A percentile compares a stretch with the other conserved stretches of the same genome.
phyloP scores from a whole-genome alignment of 2,113 vertebrate species.

The Caranx ignobilis region DNA sequence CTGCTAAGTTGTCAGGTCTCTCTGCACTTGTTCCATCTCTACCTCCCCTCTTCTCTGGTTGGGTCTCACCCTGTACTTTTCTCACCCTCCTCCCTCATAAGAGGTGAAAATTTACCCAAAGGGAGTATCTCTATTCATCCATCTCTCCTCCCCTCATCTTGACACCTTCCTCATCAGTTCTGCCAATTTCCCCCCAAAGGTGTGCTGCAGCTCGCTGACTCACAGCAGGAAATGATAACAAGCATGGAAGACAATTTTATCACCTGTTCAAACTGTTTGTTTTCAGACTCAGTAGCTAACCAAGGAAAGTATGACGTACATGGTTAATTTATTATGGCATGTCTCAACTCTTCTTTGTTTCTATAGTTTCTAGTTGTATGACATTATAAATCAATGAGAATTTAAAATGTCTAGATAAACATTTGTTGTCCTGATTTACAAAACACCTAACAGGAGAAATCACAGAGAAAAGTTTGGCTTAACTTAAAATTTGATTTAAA shows the following conservation, averaged over 20 bases:
- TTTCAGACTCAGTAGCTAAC: conserved; percentile 28
- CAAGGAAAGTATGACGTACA: background rate
- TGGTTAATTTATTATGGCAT: background rate
- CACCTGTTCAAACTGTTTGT: conserved; percentile 59
- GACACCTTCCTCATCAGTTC: conserved; percentile 70
- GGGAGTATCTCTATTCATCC: conserved; percentile 53
- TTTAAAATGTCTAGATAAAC: background rate
- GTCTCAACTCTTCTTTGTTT: background rate
- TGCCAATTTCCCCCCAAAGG: conserved; percentile 68
- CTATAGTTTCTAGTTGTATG: background rate
- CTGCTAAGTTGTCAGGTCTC: conserved; percentile 3
- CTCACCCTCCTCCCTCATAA: conserved; percentile 59
- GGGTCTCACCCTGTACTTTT: conserved; percentile 40
- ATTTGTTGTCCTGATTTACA: background rate
- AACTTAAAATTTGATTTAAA: conserved; percentile 8
- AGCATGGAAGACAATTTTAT: conserved; percentile 41
- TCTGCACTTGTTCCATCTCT: background rate
- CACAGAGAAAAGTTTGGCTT: background rate
- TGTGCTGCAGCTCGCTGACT: conserved; percentile 58
- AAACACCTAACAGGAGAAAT: background rate
- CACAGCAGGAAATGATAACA: conserved; percentile 57
- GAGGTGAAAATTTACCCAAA: conserved; percentile 72
- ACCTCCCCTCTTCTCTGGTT: background rate
- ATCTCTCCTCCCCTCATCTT: conserved; percentile 51
- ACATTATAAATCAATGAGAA: background rate